phyloP scores from a whole-genome alignment of 2,797 vertebrate genomes.

The Characodon lateralis region DNA sequence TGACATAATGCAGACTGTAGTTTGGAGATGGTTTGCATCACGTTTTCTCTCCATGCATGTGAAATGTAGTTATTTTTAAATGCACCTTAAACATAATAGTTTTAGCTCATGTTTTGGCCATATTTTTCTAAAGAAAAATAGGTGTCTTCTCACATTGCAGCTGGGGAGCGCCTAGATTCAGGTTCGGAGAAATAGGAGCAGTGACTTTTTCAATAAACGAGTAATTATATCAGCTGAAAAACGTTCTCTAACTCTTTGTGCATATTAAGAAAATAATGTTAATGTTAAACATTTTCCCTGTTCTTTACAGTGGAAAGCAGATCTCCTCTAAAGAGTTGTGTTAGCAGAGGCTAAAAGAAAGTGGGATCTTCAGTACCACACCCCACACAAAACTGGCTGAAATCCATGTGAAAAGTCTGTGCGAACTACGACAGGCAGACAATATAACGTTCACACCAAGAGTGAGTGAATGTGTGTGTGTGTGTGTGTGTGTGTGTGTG shows the following conservation, averaged over 20 bases:
- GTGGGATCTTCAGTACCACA: background rate
- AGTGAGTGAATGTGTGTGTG: background rate
- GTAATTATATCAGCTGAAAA: background rate
- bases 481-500: no score
- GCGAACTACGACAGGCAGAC: background rate
- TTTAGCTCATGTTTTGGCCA: background rate
- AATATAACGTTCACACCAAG: background rate
- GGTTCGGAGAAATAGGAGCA: background rate
- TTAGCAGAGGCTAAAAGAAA: background rate
- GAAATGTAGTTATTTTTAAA: background rate
- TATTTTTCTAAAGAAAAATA: background rate
- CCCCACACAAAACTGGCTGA: background rate
- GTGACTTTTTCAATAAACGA: background rate
- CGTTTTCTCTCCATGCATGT: background rate
- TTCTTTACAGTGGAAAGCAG: background rate
- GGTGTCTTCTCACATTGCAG: background rate
- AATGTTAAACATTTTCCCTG: background rate
- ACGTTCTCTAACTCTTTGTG: background rate
- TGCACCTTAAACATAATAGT: background rate
- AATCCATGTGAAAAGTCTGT: slow-evolving; percentile 6
- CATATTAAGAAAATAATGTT: background rate
- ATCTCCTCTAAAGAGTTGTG: background rate
- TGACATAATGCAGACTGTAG: slow-evolving; percentile 1
- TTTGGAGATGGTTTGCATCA: background rate
- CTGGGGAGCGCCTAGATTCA: background rate